These are phyloP conservation scores for Loxodonta africana DNA, from an alignment of 2,113 vertebrate species.

Conservation along the genomic window DNA sequence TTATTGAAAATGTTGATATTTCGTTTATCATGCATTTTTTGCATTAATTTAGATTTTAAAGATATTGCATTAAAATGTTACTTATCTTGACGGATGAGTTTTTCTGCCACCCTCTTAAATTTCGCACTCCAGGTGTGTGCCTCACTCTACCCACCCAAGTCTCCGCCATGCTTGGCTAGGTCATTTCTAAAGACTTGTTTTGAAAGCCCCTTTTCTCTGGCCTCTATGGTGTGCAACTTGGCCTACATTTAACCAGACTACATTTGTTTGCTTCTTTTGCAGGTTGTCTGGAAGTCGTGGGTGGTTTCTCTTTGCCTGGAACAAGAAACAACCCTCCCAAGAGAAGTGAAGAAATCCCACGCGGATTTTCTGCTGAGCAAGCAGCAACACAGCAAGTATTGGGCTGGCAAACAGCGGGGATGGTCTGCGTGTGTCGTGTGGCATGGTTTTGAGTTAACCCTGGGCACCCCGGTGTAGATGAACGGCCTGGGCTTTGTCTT, in stretches of 20 bases:
- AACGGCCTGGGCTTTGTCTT: neutral
- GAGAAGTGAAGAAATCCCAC: slow-evolving; percentile 67
- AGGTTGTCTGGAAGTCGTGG: slow-evolving; percentile 73
- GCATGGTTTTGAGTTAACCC: neutral
- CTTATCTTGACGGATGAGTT: neutral
- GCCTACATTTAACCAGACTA: neutral
- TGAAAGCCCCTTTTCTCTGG: neutral
- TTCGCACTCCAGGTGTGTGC: too few species aligned
- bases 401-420: neutral
- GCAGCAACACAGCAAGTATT: slow-evolving; percentile 69
- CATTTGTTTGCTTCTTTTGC: neutral
- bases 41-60: too few species aligned
- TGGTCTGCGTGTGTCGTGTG: neutral
- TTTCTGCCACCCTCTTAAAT: neutral
- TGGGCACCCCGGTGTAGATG: neutral
- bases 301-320: slow-evolving; percentile 66
- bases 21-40: too few species aligned
- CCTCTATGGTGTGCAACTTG: neutral
- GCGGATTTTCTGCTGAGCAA: slow-evolving; percentile 58
- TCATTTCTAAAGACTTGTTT: neutral
- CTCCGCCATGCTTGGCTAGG: neutral
- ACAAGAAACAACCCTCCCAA: slow-evolving; percentile 67
- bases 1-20: neutral
- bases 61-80: neutral
- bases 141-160: neutral